Evolutionary conservation across 1,140 invertebrate genomes (phyloP), one percentile per base, ranked within the genome.

Genomic region (Lasaia peninsularis): DNA sequence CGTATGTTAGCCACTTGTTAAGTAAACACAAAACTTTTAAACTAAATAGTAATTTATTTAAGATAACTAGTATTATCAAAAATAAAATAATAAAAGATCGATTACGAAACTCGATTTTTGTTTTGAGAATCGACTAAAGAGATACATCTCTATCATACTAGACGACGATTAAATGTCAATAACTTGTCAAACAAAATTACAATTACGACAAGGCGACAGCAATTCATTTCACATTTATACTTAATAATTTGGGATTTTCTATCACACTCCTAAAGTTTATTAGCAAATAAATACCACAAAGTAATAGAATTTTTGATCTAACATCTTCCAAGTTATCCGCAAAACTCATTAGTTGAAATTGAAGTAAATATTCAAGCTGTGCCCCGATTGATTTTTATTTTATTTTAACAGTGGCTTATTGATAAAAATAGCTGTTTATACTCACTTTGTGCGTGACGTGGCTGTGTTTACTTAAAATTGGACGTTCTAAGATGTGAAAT

Each of bases 361-460:
- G 50, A 62, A 63, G 56, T 63, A 63, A 65, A 68, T 70, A 70
- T 68, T 58, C 40, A 57, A 33, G 56, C 57, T 73, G 73, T 81
- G 71, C 77, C 65, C 68, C 64, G 69, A 78, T 80, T 78, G 73
- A 79, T 84, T 87, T 82, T 84, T 78, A 78, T 82, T 85, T 81
- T 80, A 75, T 83, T 85, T 81, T 78, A 79, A 77, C 75, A 75
- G 81, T 82, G 80, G 84, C 81, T 87, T 87, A 75, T 84, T 87
- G 73, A 70, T 84, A 80, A 70, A 56, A 84, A 85, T 85, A 78
- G 79, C 79, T 84, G 73, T 71, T 71, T 76, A 69, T 60, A 78
- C 71, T 79, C 76, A 87, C 79, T 75, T 74, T 75, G 58, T 65
- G 71, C 73, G 81, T 85, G 80, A 78, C 80, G 79, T 82, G 68